Base-by-base conservation (phyloP, 2,797 vertebrate species). In the Leucoraja ocellata region DNA sequence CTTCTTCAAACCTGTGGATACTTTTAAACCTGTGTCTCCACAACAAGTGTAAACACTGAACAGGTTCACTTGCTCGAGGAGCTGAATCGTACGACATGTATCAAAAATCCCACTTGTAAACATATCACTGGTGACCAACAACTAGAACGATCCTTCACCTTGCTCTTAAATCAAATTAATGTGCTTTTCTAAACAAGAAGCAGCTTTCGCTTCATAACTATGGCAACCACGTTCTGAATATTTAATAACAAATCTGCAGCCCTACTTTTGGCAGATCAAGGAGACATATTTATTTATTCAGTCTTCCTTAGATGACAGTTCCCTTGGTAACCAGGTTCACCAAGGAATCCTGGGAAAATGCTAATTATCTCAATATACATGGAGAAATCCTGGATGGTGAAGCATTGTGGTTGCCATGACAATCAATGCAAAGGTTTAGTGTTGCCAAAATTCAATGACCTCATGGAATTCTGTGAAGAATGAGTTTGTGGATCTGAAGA, bases 141-240 rank as follows among this genome's bases (percentile, higher is more conserved):
- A 54, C 58, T 63, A 21, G 61, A 65, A 18, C 14, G 63, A 61
- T 32, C 65, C 84, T n/a, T n/a, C 63, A 36, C 61, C 63, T 84
- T 84, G 13, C 63, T 63, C 28, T 2, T 65, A n/a, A 86, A 63
- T n/a, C 58, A 63, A 88, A 63, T 88, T 63, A 88, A 65, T 65
- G 28, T 88, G 5, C 4, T 65, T 65, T 63, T 1, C n/a, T 28
- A 65, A 65, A 88, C 61, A 65, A 32, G n/a, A 32, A 88, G 14
- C 61, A 32, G 28, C 63, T 28, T 32, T 88, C 8, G 58, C 28
- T 32, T 61, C 25, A 91, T 91, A 73, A 28, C 71, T 73, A 91
- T 91, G 68, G 32, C 90, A 91, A 91, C 90, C 23, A 39, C 23
- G 71, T 28, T 91, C 23, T 74, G 90, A 74, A 92, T 92, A 92